Evolutionary conservation across 64 coral and sea anemone genomes (phyloP), one percentile per base, ranked within the genome.

Genomic region (Porites lutea): DNA sequence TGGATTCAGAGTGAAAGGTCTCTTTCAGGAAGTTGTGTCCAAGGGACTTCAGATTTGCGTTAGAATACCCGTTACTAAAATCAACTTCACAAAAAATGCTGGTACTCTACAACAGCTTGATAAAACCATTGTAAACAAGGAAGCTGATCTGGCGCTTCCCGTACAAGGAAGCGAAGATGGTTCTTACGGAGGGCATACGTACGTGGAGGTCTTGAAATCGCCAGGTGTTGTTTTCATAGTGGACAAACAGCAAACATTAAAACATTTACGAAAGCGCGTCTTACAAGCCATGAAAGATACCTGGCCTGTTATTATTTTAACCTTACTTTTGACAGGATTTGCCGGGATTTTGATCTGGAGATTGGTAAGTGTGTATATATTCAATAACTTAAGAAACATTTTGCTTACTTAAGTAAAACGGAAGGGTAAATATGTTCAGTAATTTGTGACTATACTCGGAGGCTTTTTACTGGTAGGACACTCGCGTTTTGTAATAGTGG

Each of bases 151-250:
- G 18, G 14, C 37, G 1, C 7, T 82, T 52, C 79, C 79, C 4
- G 52, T 82, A 4, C 21, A 82, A 8, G 45, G 54, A 37, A 82
- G 55, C 55, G 79, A 61, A 20, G 79, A 59, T 4, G 43, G 21
- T 13, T 55, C 8, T 18, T 82, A 82, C 19, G 52, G 79, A 13
- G 61, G 79, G 10, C n/a, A 82, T 18, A 11, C 3, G 18, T 82
- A 82, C 79, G 61, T 82, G 3, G 21, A 82, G 21, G 48, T 82
- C 9, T 6, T 59, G 79, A 82, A 65, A 12, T 82, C 79, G 53
- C 79, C 79, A 65, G 79, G 79, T 82, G 20, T 82, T 27, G 61
- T 59, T 4, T 65, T 82, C 52, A 82, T 82, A 5, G 20, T 59
- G 54, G 37, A 82, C 55, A 61, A 23, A 65, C 13, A 82, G 50